Evolutionary conservation across 1,140 invertebrate species (phyloP), one percentile per base, ranked within the genome.

Genomic region (Lucilia cuprina): DNA sequence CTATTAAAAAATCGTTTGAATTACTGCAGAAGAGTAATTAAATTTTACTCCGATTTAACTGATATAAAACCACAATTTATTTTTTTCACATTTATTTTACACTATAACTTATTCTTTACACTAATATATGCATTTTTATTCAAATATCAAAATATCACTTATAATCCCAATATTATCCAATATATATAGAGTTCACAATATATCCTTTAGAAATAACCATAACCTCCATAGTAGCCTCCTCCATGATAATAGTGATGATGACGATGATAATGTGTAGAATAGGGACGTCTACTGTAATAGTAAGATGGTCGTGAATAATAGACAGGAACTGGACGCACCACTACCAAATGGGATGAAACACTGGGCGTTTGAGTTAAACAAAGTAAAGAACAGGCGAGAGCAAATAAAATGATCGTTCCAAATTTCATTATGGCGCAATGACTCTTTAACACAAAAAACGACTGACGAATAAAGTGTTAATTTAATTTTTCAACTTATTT

Each of bases 171-270:
- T 14, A 55, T 55, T 10, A 55, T 55, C 12, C 50, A 55, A 55
- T 55, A 17, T 14, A 55, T 55, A 5, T 55, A 55, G 2, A 70
- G n/a, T 30, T 3, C 25, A 30, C 65, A 25, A 21, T 3, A 25
- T 10, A 25, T 70, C 19, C 19, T 60, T n/a, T 60, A 60, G 19
- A 25, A 9, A 21, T 21, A 70, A 21, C 19, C 65, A 70, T 70
- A 70, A 21, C 19, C 7, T 4, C 82, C 55, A 74, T 83, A 74
- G 17, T 74, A 82, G 10, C 83, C 83, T 60, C 83, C 83, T 60
- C 83, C 83, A 84, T 74, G 55, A 60, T 84, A 55, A 21, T 84
- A 50, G 5, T 84, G 30, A 60, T 84, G 83, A 70, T 65, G 77
- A 19, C 19, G 83, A 70, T 65, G 83, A 9, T 47, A 50, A 5